phyloP scores from a whole-genome alignment of 1,140 invertebrate species.

The Bombus consobrinus region DNA sequence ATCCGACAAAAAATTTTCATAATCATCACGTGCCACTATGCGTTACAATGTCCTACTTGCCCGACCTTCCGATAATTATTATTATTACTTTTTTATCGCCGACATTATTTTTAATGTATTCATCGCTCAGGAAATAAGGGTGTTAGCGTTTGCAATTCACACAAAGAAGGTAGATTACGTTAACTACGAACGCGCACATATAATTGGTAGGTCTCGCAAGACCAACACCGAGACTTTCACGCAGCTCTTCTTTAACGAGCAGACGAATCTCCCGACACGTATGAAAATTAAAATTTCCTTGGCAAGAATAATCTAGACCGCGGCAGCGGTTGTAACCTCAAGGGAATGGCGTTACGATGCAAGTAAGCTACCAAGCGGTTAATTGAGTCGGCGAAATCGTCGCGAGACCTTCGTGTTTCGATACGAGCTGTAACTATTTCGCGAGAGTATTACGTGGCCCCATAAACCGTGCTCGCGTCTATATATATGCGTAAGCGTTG shows the following conservation, averaged over 20 bases:
- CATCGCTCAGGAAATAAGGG: neutral
- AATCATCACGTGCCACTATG: neutral
- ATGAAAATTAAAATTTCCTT: no score
- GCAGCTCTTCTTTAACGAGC: neutral
- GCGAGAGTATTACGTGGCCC: neutral
- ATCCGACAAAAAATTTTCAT: conserved; percentile 22
- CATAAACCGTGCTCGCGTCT: neutral
- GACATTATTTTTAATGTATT: conserved; percentile 5
- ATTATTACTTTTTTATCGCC: neutral
- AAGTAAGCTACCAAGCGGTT: no score
- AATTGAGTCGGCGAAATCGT: no score
- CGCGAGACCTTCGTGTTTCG: neutral
- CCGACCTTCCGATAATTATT: neutral
- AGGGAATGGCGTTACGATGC: no score
- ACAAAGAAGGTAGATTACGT: neutral
- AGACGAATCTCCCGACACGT: no score
- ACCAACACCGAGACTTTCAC: neutral
- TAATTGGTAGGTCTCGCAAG: neutral
- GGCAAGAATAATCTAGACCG: no score
- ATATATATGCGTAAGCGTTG: neutral
- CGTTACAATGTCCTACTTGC: neutral
- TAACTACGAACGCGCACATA: neutral
- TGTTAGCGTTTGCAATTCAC: neutral
- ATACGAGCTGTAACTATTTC: neutral
- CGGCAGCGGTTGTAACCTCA: no score